A percentile compares a stretch with the other conserved stretches of the same genome.
phyloP scores from a whole-genome alignment of 2,797 vertebrate species.

The Eulemur rubriventer region DNA sequence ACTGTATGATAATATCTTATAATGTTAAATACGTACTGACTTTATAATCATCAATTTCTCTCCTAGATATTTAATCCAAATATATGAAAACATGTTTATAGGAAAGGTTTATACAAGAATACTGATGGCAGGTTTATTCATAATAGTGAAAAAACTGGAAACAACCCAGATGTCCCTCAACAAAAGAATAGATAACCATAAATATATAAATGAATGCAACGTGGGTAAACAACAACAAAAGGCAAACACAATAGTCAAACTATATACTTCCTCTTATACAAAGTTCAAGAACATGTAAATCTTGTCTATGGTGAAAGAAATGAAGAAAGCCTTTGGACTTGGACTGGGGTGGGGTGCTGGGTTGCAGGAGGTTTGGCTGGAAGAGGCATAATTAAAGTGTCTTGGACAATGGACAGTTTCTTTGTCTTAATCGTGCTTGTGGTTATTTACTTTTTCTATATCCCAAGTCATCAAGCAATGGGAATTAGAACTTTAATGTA shows the following conservation, averaged over 20 bases:
- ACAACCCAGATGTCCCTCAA: neutral
- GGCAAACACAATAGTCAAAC: neutral
- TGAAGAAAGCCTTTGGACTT: neutral
- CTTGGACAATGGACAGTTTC: too few relatives aligned
- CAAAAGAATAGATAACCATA: neutral
- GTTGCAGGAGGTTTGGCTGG: neutral
- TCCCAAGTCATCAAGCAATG: too few relatives aligned
- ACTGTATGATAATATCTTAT: neutral
- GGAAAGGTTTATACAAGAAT: neutral
- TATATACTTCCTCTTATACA: neutral
- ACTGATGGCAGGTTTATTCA: neutral
- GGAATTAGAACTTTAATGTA: neutral
- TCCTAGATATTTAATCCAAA: neutral
- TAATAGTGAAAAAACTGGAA: neutral
- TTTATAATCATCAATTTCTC: neutral
- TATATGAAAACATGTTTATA: neutral
- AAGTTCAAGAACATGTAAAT: neutral
- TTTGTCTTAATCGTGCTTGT: neutral
- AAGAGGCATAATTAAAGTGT: neutral
- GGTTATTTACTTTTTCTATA: neutral
- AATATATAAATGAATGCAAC: neutral
- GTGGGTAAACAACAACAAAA: neutral
- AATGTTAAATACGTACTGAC: neutral
- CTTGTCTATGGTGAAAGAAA: neutral
- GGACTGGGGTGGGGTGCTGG: neutral